Evolutionary conservation across 2,797 vertebrate species (phyloP), one percentile per base, ranked within the genome.

Genomic region (Sciurus vulgaris): DNA sequence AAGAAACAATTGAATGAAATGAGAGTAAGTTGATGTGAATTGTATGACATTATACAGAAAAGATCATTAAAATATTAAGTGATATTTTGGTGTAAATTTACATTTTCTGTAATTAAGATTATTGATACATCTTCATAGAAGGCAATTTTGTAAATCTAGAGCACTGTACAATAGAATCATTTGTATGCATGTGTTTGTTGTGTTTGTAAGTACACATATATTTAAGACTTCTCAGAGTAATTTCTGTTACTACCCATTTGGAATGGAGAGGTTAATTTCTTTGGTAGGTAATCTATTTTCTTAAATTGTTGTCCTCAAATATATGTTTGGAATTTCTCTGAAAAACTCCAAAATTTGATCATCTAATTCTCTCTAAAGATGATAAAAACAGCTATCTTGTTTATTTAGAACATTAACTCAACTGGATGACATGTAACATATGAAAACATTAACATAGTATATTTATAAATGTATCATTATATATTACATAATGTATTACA

Each of bases 191-290:
- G 38, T 38, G 38, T 38, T 38, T 38, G 38, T 38, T 38, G 38
- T 38, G 44, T 30, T 47, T 67, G 10, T 41, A 4, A n/a, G 33
- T 30, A 17, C 28, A 13, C 13, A 69, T 76, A 2, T 56, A 18
- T 78, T n/a, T 78, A 59, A 78, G 41, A 22, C 14, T 67, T 89
- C 7, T 10, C 54, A 79, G 38, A 84, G 7, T 38, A 87, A 49
- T 14, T 87, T 77, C 63, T 65, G 5, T 73, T 76, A 76, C 14
- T n/a, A 88, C 17, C 10, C 63, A 2, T 76, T 95, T 18, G 76
- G 38, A 93, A 83, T 88, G 18, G 33, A 63, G n/a, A 91, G 54
- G 28, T n/a, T 44, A 38, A 81, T 82, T 88, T 93, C 35, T 24
- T 54, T 47, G 44, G 12, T 70, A 33, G 28, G 26, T 30, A 73